Conservation (phyloP, 1,140 invertebrate species). For the Chelonus insularis region DNA sequence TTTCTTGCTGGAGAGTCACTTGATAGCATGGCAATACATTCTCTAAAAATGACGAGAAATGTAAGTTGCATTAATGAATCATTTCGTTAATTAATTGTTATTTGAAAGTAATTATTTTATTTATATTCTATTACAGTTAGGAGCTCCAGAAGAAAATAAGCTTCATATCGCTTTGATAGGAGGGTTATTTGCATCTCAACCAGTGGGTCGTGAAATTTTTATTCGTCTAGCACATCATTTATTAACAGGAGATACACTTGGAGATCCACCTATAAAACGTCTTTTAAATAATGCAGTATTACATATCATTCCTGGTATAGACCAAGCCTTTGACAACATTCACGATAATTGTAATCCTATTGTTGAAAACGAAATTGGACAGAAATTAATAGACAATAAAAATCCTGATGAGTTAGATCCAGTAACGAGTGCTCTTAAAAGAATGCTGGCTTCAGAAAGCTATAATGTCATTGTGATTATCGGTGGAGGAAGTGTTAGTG, state of each 20-base stretch:
- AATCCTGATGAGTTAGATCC: slow-evolving; percentile 48
- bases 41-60: slow-evolving; percentile 65
- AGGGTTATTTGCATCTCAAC: slow-evolving; percentile 81
- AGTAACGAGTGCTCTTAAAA: slow-evolving; percentile 64
- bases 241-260: slow-evolving; percentile 68
- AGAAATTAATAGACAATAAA: slow-evolving; percentile 58
- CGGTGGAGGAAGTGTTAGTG: slow-evolving; percentile 62
- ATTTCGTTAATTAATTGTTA: too few species aligned
- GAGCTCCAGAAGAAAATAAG: slow-evolving; percentile 75
- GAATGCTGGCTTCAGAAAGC: slow-evolving; percentile 60
- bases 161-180: slow-evolving; percentile 81
- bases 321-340: slow-evolving; percentile 63
- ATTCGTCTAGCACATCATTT: slow-evolving; percentile 83
- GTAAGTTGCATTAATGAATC: too few species aligned
- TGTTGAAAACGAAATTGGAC: slow-evolving; percentile 63
- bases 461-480: slow-evolving; percentile 69
- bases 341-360: slow-evolving; percentile 54
- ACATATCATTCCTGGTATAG: slow-evolving; percentile 77
- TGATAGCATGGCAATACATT: slow-evolving; percentile 65
- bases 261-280: slow-evolving; percentile 65
- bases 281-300: slow-evolving; percentile 75
- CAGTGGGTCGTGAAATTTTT: slow-evolving; percentile 81
- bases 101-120: not conserved
- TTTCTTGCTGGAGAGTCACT: slow-evolving; percentile 67
- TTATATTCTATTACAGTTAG: slow-evolving; percentile 44